Evolutionary conservation across 2,797 vertebrate species (phyloP).

Genomic region (Acanthurus leucopareius): DNA sequence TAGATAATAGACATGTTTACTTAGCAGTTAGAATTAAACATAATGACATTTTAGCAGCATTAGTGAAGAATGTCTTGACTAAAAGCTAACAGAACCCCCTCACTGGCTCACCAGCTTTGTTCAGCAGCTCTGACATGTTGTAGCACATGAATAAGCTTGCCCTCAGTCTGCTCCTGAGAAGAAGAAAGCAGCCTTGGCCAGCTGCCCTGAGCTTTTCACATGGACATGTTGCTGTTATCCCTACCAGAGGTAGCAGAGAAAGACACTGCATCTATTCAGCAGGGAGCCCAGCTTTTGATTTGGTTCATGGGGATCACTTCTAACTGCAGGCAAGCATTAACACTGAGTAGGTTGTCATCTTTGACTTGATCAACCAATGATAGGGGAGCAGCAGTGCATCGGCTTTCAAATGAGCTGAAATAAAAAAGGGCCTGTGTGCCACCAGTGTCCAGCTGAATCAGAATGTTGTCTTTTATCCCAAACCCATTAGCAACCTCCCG

Average conservation of each 20-base stretch:
- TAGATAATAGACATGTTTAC: constrained; percentile 11
- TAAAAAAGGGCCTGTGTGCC: constrained; percentile 80
- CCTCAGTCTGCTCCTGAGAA: constrained; percentile 41
- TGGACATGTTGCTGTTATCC: constrained; percentile 54
- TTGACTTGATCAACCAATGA: constrained; percentile 82
- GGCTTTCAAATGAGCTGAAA: constrained; percentile 79
- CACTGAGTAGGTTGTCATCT: constrained; percentile 79
- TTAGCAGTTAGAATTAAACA: not conserved
- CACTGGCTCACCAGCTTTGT: constrained; percentile 46
- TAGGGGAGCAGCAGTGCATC: constrained; percentile 73
- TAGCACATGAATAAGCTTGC: constrained; percentile 48
- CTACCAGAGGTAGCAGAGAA: constrained; percentile 53
- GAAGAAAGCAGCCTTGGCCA: constrained; percentile 67
- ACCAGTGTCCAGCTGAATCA: constrained; percentile 75
- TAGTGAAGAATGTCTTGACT: constrained; percentile 11
- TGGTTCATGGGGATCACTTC: constrained; percentile 77
- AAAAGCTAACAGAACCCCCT: constrained; percentile 5
- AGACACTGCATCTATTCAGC: constrained; percentile 66
- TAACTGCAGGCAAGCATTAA: constrained; percentile 79
- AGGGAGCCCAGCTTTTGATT: constrained; percentile 70
- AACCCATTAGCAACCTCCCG: constrained; percentile 88
- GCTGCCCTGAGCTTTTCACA: constrained; percentile 68
- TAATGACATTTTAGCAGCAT: constrained; percentile 11
- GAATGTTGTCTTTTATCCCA: constrained; percentile 86
- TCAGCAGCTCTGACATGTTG: constrained; percentile 37